Percentiles rank a stretch among this genome's conserved stretches.
Evolutionary conservation across 2,888 invertebrate genomes (phyloP).

Genomic region (Cantharis flavilabris): DNA sequence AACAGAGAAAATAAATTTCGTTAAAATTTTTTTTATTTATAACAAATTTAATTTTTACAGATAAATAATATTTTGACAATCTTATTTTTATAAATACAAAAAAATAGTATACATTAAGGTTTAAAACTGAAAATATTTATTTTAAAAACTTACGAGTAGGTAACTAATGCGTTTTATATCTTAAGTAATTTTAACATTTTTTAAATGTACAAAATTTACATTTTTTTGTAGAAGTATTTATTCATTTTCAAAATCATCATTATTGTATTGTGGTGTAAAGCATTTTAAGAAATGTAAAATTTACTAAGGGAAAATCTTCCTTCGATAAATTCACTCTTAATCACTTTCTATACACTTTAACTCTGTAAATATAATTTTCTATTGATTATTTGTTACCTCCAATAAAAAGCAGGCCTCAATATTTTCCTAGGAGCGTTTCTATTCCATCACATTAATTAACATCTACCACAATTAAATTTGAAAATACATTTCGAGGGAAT

Average conservation of each 20-base stretch:
- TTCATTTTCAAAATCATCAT: neutral
- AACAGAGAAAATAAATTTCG: neutral
- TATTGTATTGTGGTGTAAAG: neutral
- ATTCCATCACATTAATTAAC: neutral
- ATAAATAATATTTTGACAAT: conserved; percentile 1
- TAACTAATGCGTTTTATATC: neutral
- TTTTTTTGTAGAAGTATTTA: neutral
- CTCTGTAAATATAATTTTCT: neutral
- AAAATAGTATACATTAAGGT: neutral
- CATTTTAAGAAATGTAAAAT: neutral
- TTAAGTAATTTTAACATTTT: neutral
- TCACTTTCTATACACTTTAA: neutral
- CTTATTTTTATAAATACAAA: neutral
- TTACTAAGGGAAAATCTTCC: neutral
- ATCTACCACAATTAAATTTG: neutral
- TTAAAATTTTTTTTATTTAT: neutral
- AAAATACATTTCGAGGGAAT: neutral
- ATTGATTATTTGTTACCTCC: neutral
- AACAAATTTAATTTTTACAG: conserved; percentile 2
- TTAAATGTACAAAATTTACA: neutral
- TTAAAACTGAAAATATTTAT: neutral
- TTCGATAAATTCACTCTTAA: neutral
- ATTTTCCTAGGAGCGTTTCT: neutral
- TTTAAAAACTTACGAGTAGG: neutral
- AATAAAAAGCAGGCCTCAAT: neutral